Evolutionary conservation across 2,888 invertebrate genomes (phyloP), one percentile per base, ranked within the genome.

Genomic region (Troides helena): DNA sequence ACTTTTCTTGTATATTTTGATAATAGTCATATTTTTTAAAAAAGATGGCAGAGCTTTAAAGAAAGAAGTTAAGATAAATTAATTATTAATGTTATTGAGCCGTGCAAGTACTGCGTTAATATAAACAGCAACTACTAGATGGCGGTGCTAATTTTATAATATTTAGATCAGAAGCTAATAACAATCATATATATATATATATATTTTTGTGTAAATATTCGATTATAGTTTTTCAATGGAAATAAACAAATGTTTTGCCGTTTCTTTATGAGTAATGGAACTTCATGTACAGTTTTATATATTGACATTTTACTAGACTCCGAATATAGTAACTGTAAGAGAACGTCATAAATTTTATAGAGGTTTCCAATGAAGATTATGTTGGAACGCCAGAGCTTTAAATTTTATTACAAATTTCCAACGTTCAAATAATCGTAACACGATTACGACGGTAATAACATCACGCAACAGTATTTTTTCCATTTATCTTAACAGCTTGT

Each of bases 401-500:
- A 88, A 82, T 85, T 86, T 90, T 88, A 88, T 85, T 83, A 84
- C 80, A 82, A 82, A 81, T 85, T 87, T 83, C 80, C 79, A 84
- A 82, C 88, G 86, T 81, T 85, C 87, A 87, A 90, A 89, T 89
- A 88, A 89, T 87, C 87, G 87, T 90, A 88, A 89, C 88, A 77
- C 82, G 85, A 85, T 90, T 88, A 90, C 84, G 85, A 82, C 84
- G 82, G 84, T 87, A 81, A 85, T 91, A 89, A 85, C 85, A 77
- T 80, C 81, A 82, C 77, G 82, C 81, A 81, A 86, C 85, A 86
- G 83, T 83, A 86, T 89, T 89, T 88, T 88, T 90, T 86, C 87
- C 88, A 90, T 91, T 91, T 89, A 87, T 87, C 86, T 87, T 89
- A 89, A 89, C 84, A 87, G 85, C 88, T 84, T 87, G 80, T 88